Conservation (phyloP, 2,113 vertebrate genomes). For the Mastomys coucha region DNA sequence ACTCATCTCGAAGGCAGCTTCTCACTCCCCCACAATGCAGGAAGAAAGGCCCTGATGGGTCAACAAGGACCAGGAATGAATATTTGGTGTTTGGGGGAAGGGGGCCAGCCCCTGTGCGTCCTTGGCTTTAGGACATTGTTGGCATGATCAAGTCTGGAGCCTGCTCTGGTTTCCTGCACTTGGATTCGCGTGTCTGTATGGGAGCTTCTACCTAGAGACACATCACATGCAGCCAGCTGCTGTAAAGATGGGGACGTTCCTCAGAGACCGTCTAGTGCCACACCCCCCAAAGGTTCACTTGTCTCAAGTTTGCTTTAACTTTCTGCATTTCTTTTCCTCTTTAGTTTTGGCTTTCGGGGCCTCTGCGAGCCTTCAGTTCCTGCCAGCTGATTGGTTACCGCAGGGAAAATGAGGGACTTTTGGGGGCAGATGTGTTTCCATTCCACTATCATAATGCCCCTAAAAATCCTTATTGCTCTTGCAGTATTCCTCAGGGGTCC, state of each 20-base stretch:
- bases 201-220: neutral
- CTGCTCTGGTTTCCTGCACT: neutral
- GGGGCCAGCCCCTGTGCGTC: rapidly evolving
- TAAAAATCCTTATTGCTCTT: constrained; percentile 98
- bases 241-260: neutral
- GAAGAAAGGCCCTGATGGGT: neutral
- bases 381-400: constrained; percentile 85
- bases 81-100: neutral
- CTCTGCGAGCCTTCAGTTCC: constrained; percentile 80
- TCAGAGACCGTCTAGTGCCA: neutral
- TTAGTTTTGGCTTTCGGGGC: constrained; percentile 80
- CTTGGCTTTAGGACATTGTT: neutral
- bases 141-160: neutral
- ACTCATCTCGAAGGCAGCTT: neutral
- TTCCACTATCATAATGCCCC: constrained; percentile 96
- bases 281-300: constrained; percentile 44
- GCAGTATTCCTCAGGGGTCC: constrained; percentile 90
- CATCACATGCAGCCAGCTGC: constrained; percentile 13
- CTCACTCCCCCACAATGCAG: neutral
- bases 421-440: constrained; percentile 96
- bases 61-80: neutral
- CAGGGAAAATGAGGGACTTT: constrained; percentile 98
- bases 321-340: constrained; percentile 75
- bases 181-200: neutral
- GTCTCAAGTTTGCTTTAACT: constrained; percentile 83